Evolutionary conservation across 1,140 invertebrate genomes (phyloP).

Genomic region (Helicorthomorpha holstii): DNA sequence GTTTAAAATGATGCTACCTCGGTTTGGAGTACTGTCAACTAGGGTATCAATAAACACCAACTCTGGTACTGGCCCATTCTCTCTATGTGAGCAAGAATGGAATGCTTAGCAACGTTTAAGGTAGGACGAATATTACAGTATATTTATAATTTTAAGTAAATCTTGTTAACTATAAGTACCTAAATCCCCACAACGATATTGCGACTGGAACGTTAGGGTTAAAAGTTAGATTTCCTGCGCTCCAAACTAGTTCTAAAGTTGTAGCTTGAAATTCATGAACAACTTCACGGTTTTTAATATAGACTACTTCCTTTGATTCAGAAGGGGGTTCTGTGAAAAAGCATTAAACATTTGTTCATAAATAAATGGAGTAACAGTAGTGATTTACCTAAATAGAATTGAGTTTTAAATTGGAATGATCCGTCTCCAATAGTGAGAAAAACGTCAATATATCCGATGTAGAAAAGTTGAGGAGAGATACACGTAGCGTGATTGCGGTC

Average conservation of each 20-base stretch:
- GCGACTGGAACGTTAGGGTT: conserved; percentile 52
- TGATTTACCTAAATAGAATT: conserved; percentile 67
- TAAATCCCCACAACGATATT: conserved; percentile 71
- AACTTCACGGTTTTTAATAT: conserved; percentile 47
- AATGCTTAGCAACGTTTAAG: background rate
- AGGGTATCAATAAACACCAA: conserved; percentile 40
- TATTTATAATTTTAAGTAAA: background rate
- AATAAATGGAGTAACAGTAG: background rate
- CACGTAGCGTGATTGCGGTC: conserved; percentile 61
- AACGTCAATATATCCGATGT: conserved; percentile 77
- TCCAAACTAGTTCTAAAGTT: conserved; percentile 61
- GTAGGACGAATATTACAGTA: too few species aligned
- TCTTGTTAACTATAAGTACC: conserved; percentile 49
- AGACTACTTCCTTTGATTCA: conserved; percentile 63
- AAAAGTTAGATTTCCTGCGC: conserved; percentile 62
- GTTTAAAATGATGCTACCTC: conserved; percentile 29
- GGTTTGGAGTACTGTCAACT: conserved; percentile 21
- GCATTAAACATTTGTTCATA: conserved; percentile 1
- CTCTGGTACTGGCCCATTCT: conserved; percentile 28
- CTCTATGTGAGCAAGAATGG: background rate
- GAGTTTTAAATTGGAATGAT: conserved; percentile 74
- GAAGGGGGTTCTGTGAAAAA: conserved; percentile 55
- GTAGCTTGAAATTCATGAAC: conserved; percentile 50
- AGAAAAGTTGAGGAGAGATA: conserved; percentile 69
- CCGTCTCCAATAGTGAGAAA: conserved; percentile 62